phyloP scores from a whole-genome alignment of 2,113 vertebrate genomes.

The Labrus mixtus region DNA sequence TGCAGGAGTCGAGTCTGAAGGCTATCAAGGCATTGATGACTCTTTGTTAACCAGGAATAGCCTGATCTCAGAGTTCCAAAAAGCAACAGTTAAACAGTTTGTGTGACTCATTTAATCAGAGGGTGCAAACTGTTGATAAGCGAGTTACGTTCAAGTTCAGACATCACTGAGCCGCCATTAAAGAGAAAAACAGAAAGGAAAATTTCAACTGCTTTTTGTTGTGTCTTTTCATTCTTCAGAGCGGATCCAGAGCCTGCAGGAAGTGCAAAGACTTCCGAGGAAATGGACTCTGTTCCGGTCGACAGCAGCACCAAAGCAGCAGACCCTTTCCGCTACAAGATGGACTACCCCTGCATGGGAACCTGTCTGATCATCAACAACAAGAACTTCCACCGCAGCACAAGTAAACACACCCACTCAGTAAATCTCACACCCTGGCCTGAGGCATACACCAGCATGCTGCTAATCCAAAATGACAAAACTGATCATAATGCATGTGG shows the following conservation, averaged over 20 bases:
- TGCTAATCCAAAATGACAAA: no score
- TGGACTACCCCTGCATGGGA: conserved; percentile 67
- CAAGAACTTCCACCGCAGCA: conserved; percentile 59
- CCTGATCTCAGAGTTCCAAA: no score
- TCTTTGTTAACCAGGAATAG: no score
- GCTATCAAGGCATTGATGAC: no score
- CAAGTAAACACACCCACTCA: conserved; percentile 29
- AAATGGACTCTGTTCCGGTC: neutral
- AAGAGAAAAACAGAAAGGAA: no score
- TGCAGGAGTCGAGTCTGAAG: no score
- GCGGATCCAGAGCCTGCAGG: neutral
- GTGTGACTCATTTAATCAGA: no score
- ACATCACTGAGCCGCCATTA: no score
- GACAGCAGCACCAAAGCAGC: neutral
- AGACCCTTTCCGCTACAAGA: conserved; percentile 60
- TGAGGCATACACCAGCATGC: neutral
- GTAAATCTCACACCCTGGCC: neutral
- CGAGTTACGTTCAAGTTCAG: no score
- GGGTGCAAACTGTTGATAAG: no score
- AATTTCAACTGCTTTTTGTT: neutral
- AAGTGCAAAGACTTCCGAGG: neutral
- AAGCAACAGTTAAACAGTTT: no score
- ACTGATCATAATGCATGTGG: no score
- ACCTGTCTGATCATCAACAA: conserved; percentile 77
- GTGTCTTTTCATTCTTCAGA: conserved; percentile 19